These are phyloP conservation scores for Ganaspis sp. DNA, from an alignment of 1,140 invertebrate species.

Conservation along the genomic window DNA sequence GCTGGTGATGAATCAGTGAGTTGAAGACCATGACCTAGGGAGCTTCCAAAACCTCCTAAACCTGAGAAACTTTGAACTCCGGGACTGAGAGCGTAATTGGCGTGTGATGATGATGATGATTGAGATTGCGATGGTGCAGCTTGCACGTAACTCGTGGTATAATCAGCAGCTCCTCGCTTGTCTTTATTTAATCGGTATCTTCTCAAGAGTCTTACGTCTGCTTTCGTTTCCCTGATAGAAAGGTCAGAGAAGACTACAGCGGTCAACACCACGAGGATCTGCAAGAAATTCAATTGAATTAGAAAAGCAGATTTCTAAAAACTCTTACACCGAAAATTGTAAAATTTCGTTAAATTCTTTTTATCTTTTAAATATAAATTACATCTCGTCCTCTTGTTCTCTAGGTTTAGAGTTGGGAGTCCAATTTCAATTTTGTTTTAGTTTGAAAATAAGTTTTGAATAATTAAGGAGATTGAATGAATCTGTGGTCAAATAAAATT, in stretches of 20 bases:
- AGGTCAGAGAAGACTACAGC: slow-evolving; percentile 52
- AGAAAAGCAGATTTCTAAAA: too few relatives aligned
- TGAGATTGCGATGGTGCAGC: slow-evolving; percentile 45
- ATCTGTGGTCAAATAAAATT: too few relatives aligned
- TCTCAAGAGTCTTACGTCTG: slow-evolving; percentile 48
- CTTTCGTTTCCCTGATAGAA: slow-evolving; percentile 50
- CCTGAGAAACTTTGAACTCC: slow-evolving; percentile 33
- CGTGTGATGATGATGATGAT: slow-evolving; percentile 45
- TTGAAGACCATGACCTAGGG: slow-evolving; percentile 35
- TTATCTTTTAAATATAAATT: too few relatives aligned
- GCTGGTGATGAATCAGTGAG: slow-evolving; percentile 37
- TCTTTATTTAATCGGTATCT: slow-evolving; percentile 53
- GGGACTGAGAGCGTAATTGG: background rate
- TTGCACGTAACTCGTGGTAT: slow-evolving; percentile 48
- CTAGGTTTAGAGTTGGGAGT: too few relatives aligned
- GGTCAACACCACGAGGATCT: slow-evolving; percentile 63
- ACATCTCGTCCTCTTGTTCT: too few relatives aligned
- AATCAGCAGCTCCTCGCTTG: slow-evolving; percentile 68
- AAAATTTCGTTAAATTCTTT: too few relatives aligned
- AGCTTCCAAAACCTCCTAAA: slow-evolving; percentile 48
- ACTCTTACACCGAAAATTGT: too few relatives aligned
- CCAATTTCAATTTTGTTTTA: too few relatives aligned
- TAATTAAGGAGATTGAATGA: too few relatives aligned
- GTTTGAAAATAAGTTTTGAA: too few relatives aligned
- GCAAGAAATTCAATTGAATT: slow-evolving; percentile 32